phyloP scores from a whole-genome alignment of 2,888 invertebrate species.

The Chromoteleia sp. region DNA sequence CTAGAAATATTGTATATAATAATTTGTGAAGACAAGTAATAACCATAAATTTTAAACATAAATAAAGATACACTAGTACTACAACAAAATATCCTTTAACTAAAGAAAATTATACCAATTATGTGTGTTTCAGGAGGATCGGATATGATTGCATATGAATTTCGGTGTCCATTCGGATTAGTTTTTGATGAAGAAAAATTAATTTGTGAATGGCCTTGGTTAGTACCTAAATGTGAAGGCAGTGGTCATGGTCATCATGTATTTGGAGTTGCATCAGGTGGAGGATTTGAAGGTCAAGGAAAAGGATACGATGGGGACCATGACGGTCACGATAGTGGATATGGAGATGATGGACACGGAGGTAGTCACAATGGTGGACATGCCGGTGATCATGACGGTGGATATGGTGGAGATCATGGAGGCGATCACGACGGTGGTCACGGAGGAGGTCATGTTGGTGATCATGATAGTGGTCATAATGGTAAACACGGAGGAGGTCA shows the following conservation, averaged over 20 bases:
- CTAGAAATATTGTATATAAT: too few relatives aligned
- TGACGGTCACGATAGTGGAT: conserved; percentile 21
- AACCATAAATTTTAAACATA: too few relatives aligned
- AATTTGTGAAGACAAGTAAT: too few relatives aligned
- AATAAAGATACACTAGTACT: too few relatives aligned
- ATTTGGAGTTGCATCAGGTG: conserved; percentile 81
- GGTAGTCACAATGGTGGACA: conserved; percentile 9
- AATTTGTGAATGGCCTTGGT: conserved; percentile 93
- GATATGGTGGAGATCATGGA: conserved; percentile 4
- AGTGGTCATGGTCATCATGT: conserved; percentile 84
- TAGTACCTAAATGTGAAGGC: conserved; percentile 88
- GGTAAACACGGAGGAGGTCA: conserved; percentile 80
- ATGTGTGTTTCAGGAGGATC: conserved; percentile 77
- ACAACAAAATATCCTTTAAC: too few relatives aligned
- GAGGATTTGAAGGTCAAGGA: conserved; percentile 48
- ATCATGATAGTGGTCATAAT: conserved; percentile 19
- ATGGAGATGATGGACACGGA: neutral
- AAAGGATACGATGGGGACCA: conserved; percentile 47
- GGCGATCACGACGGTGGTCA: conserved; percentile 34
- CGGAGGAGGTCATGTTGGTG: neutral
- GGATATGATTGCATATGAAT: conserved; percentile 89
- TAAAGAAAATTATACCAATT: too few relatives aligned
- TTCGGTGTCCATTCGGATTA: conserved; percentile 92
- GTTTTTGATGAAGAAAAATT: conserved; percentile 90
- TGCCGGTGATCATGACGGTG: conserved; percentile 2